phyloP scores from a whole-genome alignment of 2,888 invertebrate genomes.

The Drosophila rellima region DNA sequence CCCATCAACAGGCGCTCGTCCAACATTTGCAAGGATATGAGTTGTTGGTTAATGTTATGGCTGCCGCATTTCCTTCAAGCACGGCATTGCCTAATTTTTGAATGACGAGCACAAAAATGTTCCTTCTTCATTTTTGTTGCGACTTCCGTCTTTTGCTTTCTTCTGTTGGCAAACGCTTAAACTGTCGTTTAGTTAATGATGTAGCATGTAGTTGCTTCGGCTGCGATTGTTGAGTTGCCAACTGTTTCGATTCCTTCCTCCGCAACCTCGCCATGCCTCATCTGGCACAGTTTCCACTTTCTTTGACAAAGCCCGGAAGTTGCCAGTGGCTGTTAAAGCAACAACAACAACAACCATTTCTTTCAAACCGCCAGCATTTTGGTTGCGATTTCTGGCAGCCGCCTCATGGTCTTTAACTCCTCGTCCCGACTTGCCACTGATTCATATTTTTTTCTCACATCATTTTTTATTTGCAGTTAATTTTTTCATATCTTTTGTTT shows the following conservation, averaged over 20 bases:
- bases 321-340: slow-evolving; percentile 43
- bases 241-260: not conserved
- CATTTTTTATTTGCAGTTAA: slow-evolving; percentile 26
- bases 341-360: slow-evolving; percentile 16
- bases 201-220: slow-evolving; percentile 67
- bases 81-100: slow-evolving; percentile 56
- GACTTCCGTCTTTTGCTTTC: slow-evolving; percentile 5
- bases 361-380: slow-evolving; percentile 40
- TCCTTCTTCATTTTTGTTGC: slow-evolving; percentile 20
- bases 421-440: slow-evolving; percentile 2
- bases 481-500: slow-evolving; percentile 12
- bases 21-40: slow-evolving; percentile 75
- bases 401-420: slow-evolving; percentile 18
- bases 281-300: slow-evolving; percentile 65
- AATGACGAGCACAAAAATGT: slow-evolving; percentile 38
- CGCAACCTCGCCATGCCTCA: slow-evolving; percentile 41
- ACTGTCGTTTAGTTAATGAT: slow-evolving; percentile 82
- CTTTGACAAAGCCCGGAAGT: slow-evolving; percentile 51
- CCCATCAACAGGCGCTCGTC: slow-evolving; percentile 74
- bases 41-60: slow-evolving; percentile 82
- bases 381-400: slow-evolving; percentile 22
- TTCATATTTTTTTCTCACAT: slow-evolving; percentile 29
- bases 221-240: slow-evolving; percentile 41
- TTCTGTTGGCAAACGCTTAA: slow-evolving; percentile 63
- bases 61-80: slow-evolving; percentile 72